Evolutionary conservation across 2,113 vertebrate species (phyloP).

Genomic region (Pterocles burchelli): DNA sequence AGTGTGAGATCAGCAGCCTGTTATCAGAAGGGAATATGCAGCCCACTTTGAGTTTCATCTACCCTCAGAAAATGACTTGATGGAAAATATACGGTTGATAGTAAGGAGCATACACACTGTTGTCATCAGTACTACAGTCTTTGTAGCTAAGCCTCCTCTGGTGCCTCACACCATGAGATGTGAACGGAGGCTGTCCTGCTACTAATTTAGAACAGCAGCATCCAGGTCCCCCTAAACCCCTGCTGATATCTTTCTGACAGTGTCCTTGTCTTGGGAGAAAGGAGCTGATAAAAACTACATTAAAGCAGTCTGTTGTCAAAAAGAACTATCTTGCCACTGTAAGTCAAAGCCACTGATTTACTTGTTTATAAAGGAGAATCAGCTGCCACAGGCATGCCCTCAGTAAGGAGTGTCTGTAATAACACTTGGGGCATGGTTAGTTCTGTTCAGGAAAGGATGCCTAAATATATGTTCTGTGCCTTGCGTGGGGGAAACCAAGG

Average conservation of each 20-base stretch:
- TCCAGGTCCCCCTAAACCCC: background rate
- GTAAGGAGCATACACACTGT: background rate
- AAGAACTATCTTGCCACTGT: background rate
- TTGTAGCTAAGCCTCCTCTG: background rate
- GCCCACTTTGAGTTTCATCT: background rate
- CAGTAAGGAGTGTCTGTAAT: background rate
- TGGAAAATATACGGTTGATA: background rate
- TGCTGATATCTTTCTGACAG: background rate
- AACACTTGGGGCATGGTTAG: background rate
- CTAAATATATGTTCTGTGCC: background rate
- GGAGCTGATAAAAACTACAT: background rate
- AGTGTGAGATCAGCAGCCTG: background rate
- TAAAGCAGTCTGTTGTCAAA: background rate
- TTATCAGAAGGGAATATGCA: background rate
- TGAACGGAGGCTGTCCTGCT: background rate
- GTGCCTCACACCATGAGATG: background rate
- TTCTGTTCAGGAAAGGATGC: background rate
- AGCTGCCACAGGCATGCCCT: background rate
- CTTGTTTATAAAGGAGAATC: background rate
- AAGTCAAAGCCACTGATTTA: slow-evolving; percentile 2
- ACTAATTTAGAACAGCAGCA: background rate
- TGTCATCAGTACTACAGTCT: background rate
- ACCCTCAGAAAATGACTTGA: background rate
- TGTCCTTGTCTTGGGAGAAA: background rate
- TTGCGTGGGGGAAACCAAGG: background rate